Evolutionary conservation across 2,888 invertebrate species (phyloP), one percentile per base, ranked within the genome.

Genomic region (Troilus luridus): DNA sequence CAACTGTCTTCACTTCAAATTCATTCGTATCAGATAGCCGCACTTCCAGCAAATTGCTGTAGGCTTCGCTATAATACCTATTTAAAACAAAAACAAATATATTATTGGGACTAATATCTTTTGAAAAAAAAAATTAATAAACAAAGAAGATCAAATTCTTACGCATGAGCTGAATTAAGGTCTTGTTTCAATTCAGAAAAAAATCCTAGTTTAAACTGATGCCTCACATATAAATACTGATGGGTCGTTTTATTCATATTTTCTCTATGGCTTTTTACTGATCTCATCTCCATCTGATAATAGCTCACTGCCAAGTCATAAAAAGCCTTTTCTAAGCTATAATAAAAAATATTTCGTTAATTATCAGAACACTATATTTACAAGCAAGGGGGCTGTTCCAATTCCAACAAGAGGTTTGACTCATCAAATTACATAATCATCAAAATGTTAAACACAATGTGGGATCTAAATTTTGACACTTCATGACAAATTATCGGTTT

Each of bases 141-240:
- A 56, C 14, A 89, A 64, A 54, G 14, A 21, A 64, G 59, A 67
- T 27, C 85, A 77, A 8, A 88, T 88, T 93, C 94, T 94, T 94
- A 96, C 96, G 97, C 98, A 93, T 98, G 96, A 21, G 98, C 98
- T 0, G 97, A 96, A 93, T 96, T 96, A 93, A 96, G 95, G 94
- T 99, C 99, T 94, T 98, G 98, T 93, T 97, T 97, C 92, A 99
- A 94, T 95, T 99, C 99, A 93, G 98, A 97, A 90, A 98, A 96
- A 95, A 98, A 99, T 0, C 97, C 99, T 94, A 99, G 96, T 95
- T 99, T 99, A 94, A 99, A 99, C 94, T 99, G 98, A 95, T 99
- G 99, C 62, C 99, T 95, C 58, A 99, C 98, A 95, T 97, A 98
- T 90, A 99, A 95, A 93, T 97, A 97, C 94, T 98, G 98, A 94